Conservation (phyloP, 2,797 vertebrate species). For the Discoglossus pictus region DNA sequence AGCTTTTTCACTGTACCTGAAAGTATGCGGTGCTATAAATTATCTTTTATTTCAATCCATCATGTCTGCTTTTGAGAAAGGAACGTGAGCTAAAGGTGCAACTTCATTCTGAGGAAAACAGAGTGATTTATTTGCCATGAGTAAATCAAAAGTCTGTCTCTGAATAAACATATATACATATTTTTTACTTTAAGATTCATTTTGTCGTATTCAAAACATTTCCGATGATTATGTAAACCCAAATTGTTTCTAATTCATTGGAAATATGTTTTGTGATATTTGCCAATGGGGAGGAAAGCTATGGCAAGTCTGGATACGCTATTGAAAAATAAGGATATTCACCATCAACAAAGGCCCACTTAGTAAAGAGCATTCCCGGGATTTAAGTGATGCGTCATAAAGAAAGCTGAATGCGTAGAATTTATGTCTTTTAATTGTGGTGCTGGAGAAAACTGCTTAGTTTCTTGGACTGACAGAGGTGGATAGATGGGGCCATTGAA, state of each 20-base stretch:
- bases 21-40: conserved; percentile 83
- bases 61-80: conserved; percentile 77
- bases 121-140: conserved; percentile 75
- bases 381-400: too few species aligned
- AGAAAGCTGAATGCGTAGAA: too few species aligned
- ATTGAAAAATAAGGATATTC: too few species aligned
- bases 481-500: too few species aligned
- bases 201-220: conserved; percentile 4
- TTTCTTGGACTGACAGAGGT: too few species aligned
- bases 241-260: not conserved
- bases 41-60: conserved; percentile 83
- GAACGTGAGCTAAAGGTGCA: conserved; percentile 78
- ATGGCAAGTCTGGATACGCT: too few species aligned
- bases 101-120: conserved; percentile 75
- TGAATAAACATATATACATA: conserved; percentile 70
- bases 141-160: conserved; percentile 71
- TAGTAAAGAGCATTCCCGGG: too few species aligned
- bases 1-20: conserved; percentile 74
- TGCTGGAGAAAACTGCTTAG: too few species aligned
- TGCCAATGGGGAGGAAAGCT: too few species aligned
- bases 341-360: too few species aligned
- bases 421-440: too few species aligned
- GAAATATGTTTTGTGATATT: not conserved
- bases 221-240: conserved; percentile 2
- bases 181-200: conserved; percentile 62